Evolutionary conservation across 2,113 vertebrate species (phyloP).

Genomic region (Lepus timidus): DNA sequence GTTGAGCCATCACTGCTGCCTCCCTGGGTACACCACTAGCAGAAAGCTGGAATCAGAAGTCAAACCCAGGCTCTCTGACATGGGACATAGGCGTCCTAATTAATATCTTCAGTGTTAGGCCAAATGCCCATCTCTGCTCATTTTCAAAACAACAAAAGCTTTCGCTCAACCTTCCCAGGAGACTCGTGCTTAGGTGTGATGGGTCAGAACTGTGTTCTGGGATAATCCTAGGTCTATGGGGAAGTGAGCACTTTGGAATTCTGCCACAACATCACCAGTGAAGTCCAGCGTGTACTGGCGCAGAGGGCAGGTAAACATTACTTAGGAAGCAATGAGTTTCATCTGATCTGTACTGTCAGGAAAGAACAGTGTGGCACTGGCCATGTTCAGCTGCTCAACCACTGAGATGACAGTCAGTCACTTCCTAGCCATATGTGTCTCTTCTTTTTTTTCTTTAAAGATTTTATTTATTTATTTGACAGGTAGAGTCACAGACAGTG

Average conservation of each 20-base stretch:
- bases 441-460: not conserved
- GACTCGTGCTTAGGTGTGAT: not conserved
- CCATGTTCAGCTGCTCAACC: not conserved
- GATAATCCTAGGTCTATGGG: not conserved
- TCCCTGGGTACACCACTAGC: too few relatives aligned
- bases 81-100: too few relatives aligned
- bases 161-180: not conserved
- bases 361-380: not conserved
- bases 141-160: not conserved
- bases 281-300: not conserved
- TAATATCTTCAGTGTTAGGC: too few relatives aligned
- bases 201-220: not conserved
- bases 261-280: not conserved
- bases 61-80: too few relatives aligned
- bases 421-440: not conserved
- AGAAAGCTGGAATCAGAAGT: too few relatives aligned
- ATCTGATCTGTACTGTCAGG: not conserved
- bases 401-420: not conserved
- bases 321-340: slow-evolving; percentile 27
- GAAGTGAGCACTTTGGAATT: not conserved
- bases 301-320: not conserved
- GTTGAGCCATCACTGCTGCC: too few relatives aligned
- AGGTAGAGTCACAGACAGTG: too few relatives aligned
- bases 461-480: too few relatives aligned
- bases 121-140: too few relatives aligned